Percentiles rank a stretch among this genome's conserved stretches.
phyloP scores from a whole-genome alignment of 2,113 vertebrate genomes.

The Microcebus ravelobensis region DNA sequence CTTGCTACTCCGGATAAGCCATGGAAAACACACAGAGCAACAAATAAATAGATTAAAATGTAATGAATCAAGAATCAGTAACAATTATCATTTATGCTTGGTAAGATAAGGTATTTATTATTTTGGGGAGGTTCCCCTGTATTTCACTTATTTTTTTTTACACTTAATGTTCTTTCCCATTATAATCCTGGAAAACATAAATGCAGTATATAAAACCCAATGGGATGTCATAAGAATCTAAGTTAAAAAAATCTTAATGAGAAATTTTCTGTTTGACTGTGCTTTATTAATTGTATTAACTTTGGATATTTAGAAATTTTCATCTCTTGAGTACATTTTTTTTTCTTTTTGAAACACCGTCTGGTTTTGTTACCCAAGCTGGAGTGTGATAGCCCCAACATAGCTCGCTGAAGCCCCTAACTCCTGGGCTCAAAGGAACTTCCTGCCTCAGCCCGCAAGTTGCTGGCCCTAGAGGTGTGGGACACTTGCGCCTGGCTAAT shows the following conservation, averaged over 20 bases:
- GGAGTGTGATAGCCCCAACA: too few relatives aligned
- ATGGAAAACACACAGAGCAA: not conserved
- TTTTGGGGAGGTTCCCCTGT: not conserved
- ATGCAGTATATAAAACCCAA: not conserved
- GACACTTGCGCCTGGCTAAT: too few relatives aligned
- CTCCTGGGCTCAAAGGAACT: too few relatives aligned
- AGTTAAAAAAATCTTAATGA: not conserved
- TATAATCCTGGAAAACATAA: not conserved
- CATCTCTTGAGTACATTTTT: not conserved
- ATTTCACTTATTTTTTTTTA: not conserved
- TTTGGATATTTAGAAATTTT: not conserved
- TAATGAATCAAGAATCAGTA: not conserved
- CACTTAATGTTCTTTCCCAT: not conserved
- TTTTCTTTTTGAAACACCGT: too few relatives aligned
- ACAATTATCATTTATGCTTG: not conserved
- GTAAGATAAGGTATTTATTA: not conserved
- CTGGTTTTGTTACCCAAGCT: too few relatives aligned
- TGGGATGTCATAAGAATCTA: not conserved
- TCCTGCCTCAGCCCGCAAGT: too few relatives aligned
- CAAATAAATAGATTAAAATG: not conserved
- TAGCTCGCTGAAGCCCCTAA: too few relatives aligned
- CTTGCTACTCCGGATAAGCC: not conserved
- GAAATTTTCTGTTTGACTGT: not conserved
- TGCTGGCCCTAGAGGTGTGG: too few relatives aligned
- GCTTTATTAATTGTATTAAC: not conserved